Evolutionary conservation across 2,888 invertebrate genomes (phyloP), one percentile per base, ranked within the genome.

Genomic region (Zaprionus lineosus): DNA sequence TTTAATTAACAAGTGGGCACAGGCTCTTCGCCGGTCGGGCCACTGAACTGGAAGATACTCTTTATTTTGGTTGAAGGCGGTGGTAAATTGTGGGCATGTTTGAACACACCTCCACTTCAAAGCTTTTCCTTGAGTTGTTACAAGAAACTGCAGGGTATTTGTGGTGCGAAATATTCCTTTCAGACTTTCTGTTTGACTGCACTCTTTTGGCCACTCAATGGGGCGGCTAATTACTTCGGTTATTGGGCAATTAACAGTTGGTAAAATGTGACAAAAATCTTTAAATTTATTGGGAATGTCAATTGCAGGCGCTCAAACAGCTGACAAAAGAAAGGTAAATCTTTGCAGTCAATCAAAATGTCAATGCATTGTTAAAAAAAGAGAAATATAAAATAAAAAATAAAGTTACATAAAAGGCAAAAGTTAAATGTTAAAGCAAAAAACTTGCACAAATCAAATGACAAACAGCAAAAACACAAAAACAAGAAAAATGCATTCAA

Each of bases 201-300:
- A 15, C 14, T 8, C 28, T 8, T 34, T 29, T 47, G 46, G 51
- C 52, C 53, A 52, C 58, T 70, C 36, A 74, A 81, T 81, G 78
- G 58, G 56, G 59, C 58, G 53, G 16, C 57, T 82, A 78, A 78
- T 78, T 74, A 67, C 48, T 29, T 39, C 29, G 41, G 56, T 57
- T 57, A 66, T 51, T 56, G 52, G 52, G 40, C 66, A 66, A 74
- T 82, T 79, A 79, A 64, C 44, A 37, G 24, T 52, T 63, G n/a
- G 43, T 75, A 51, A 59, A 83, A 60, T 31, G 29, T 18, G 41
- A 37, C n/a, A 9, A 36, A 61, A 44, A 31, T 7, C 28, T 34
- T 14, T 40, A 1, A 44, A 56, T 41, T 55, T 53, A 58, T 65
- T 53, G 52, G 31, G 47, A 53, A 40, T 68, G 40, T 58, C 43